A percentile compares a stretch with the other conserved stretches of the same genome.
Conservation (phyloP, 1,140 invertebrate species). For the Ips typographus region DNA sequence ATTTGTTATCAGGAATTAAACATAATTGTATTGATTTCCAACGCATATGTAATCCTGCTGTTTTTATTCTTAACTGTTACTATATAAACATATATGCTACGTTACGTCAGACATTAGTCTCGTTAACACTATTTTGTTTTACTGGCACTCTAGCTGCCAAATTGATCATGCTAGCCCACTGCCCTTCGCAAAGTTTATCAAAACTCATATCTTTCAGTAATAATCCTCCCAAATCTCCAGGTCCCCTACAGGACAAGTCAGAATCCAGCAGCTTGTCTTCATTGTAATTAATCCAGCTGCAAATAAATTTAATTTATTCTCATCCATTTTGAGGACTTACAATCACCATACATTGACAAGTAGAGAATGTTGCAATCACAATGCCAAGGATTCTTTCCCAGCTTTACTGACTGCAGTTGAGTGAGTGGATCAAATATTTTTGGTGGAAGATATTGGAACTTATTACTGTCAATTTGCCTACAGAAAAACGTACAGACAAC, state of each 20-base stretch:
- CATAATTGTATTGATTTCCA: too few species aligned
- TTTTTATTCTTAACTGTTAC: too few species aligned
- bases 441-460: slow-evolving; percentile 69
- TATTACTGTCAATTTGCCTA: slow-evolving; percentile 81
- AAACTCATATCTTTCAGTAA: slow-evolving; percentile 72
- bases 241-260: slow-evolving; percentile 72
- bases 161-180: slow-evolving; percentile 83
- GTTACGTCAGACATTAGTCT: not conserved
- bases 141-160: slow-evolving; percentile 66
- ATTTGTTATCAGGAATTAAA: too few species aligned
- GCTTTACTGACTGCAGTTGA: slow-evolving; percentile 69
- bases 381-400: slow-evolving; percentile 84
- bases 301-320: slow-evolving; percentile 37
- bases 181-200: slow-evolving; percentile 76
- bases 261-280: slow-evolving; percentile 72
- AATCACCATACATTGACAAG: slow-evolving; percentile 63
- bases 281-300: slow-evolving; percentile 67
- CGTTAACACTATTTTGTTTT: slow-evolving; percentile 11
- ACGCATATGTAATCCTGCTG: too few species aligned
- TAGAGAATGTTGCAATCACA: slow-evolving; percentile 81
- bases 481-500: not conserved
- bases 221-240: slow-evolving; percentile 69
- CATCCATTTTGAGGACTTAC: not conserved
- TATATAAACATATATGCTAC: too few species aligned
- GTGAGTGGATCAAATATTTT: slow-evolving; percentile 68